A percentile compares a stretch with the other conserved stretches of the same genome.
Evolutionary conservation across 2,113 vertebrate genomes (phyloP).

Genomic region (Vireo altiloquus): DNA sequence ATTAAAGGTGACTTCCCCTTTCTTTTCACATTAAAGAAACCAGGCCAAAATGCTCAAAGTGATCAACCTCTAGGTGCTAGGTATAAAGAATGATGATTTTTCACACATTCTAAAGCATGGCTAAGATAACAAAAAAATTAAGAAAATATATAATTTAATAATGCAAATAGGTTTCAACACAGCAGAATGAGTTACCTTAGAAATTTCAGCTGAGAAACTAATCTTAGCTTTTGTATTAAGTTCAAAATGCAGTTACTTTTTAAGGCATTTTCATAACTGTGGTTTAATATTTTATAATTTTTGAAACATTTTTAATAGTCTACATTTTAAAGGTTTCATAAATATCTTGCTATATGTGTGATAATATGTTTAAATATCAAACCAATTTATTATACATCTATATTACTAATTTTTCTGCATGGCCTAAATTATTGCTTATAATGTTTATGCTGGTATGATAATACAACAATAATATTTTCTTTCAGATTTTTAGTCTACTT

Average conservation of each 20-base stretch:
- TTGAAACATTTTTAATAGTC: background rate
- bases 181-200: background rate
- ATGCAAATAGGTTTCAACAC: background rate
- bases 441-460: background rate
- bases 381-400: background rate
- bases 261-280: background rate
- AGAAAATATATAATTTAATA: background rate
- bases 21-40: background rate
- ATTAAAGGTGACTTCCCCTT: constrained; percentile 17
- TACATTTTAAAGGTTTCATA: background rate
- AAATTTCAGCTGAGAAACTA: background rate
- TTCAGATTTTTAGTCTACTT: background rate
- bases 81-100: background rate
- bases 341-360: background rate
- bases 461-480: background rate
- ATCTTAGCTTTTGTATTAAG: background rate
- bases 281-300: background rate
- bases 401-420: background rate
- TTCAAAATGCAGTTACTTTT: background rate
- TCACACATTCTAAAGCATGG: background rate
- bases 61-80: background rate
- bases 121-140: background rate
- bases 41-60: background rate
- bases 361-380: background rate
- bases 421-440: background rate